Percentiles rank a stretch among this genome's conserved stretches.
Evolutionary conservation across 2,797 vertebrate species (phyloP).

Genomic region (Fistularia commersonii): DNA sequence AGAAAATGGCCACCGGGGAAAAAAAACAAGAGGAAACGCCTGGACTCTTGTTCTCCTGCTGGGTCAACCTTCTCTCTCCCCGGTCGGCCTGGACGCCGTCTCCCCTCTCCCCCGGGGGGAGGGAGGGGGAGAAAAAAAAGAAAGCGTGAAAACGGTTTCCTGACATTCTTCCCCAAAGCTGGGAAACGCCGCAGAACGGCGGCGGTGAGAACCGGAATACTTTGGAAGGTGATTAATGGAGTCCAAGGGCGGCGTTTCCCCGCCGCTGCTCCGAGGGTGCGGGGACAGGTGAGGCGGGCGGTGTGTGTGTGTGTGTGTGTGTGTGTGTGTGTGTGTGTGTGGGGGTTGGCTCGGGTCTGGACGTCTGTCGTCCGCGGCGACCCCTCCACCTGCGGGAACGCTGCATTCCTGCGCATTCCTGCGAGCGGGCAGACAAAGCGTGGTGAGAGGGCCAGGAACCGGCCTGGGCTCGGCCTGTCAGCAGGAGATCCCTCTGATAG

Average conservation of each 20-base stretch:
- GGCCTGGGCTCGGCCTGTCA: slow-evolving; percentile 62
- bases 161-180: slow-evolving; percentile 46
- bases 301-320: background rate
- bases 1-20: slow-evolving; percentile 26
- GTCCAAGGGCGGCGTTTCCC: too few species aligned
- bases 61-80: slow-evolving; percentile 30
- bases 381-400: background rate
- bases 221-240: too few species aligned
- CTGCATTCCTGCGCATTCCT: slow-evolving; percentile 67
- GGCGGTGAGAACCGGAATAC: too few species aligned
- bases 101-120: slow-evolving; percentile 10
- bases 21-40: slow-evolving; percentile 52
- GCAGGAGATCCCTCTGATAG: slow-evolving; percentile 65
- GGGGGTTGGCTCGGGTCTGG: too few species aligned
- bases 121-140: slow-evolving; percentile 24
- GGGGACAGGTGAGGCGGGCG: too few species aligned
- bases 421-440: slow-evolving; percentile 58
- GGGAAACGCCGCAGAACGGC: too few species aligned
- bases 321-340: too few species aligned
- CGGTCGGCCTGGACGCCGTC: too few species aligned
- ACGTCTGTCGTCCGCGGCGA: too few species aligned
- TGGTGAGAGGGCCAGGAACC: slow-evolving; percentile 70
- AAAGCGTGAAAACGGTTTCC: slow-evolving; percentile 40
- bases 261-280: too few species aligned
- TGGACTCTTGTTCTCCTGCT: slow-evolving; percentile 37